These are phyloP conservation scores for Ciconia stormi DNA, from an alignment of 2,113 vertebrate species.

Conservation along the genomic window DNA sequence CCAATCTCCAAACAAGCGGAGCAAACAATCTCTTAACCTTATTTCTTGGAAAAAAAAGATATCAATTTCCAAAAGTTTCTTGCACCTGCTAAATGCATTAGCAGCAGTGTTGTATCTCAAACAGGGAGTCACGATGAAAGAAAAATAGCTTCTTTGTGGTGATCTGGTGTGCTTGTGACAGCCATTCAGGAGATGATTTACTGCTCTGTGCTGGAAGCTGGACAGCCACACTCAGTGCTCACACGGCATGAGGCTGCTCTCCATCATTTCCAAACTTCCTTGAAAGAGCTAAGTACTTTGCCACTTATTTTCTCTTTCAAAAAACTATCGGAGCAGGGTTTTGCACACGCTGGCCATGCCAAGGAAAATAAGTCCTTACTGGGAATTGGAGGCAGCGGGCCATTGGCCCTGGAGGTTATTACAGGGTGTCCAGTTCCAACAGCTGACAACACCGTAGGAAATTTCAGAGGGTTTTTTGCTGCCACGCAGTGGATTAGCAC, in stretches of 20 bases:
- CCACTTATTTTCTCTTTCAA: background rate
- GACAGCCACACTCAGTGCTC: background rate
- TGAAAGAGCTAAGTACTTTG: slow-evolving; percentile 16
- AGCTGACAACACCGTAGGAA: background rate
- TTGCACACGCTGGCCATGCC: background rate
- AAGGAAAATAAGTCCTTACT: slow-evolving; percentile 15
- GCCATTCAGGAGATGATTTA: slow-evolving; percentile 25
- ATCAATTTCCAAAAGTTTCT: background rate
- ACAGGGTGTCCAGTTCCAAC: background rate
- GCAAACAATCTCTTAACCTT: background rate
- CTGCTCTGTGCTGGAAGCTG: background rate
- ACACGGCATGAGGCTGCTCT: background rate
- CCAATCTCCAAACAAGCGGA: background rate
- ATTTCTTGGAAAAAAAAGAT: background rate
- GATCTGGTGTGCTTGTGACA: background rate
- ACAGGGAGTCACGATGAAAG: background rate
- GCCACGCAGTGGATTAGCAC: background rate
- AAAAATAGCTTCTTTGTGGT: slow-evolving; percentile 29
- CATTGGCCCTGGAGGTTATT: background rate
- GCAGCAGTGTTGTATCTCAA: background rate
- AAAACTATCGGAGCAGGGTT: background rate
- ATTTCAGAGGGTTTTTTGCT: background rate
- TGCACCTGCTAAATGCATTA: slow-evolving; percentile 4
- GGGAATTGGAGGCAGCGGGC: background rate
- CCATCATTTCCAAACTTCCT: background rate